A percentile compares a stretch with the other conserved stretches of the same genome.
Conservation (phyloP, 2,797 vertebrate species). For the Petrocephalus schoutedeni region DNA sequence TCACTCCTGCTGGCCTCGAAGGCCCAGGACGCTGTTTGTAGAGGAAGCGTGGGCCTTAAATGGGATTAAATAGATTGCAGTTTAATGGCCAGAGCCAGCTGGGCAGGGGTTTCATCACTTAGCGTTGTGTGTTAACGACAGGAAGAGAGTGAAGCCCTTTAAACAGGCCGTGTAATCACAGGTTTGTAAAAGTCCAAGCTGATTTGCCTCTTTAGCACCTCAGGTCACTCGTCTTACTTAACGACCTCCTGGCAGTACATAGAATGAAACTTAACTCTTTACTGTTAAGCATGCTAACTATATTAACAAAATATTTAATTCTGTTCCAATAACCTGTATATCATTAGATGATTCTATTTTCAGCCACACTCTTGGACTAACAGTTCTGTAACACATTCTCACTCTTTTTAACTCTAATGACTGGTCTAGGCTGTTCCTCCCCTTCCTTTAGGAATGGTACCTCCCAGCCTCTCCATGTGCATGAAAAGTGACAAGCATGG, state of each 20-base stretch:
- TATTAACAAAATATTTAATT: slow-evolving; percentile 46
- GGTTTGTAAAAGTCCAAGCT: background rate
- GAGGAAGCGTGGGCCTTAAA: background rate
- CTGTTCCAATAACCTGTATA: slow-evolving; percentile 54
- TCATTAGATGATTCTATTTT: slow-evolving; percentile 50
- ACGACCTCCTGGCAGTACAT: slow-evolving; percentile 18
- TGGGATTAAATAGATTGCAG: background rate
- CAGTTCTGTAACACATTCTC: slow-evolving; percentile 58
- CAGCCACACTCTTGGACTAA: slow-evolving; percentile 61
- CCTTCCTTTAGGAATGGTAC: slow-evolving; percentile 99
- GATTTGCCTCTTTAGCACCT: slow-evolving; percentile 12
- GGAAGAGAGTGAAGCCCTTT: background rate
- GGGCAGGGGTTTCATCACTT: background rate
- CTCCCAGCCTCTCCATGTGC: slow-evolving; percentile 99
- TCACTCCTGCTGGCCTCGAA: background rate
- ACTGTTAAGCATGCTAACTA: slow-evolving; percentile 64
- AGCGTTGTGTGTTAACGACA: background rate
- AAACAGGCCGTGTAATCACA: background rate
- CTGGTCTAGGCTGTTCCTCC: slow-evolving; percentile 99
- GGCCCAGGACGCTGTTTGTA: background rate
- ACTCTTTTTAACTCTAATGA: slow-evolving; percentile 98
- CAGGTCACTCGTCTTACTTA: slow-evolving; percentile 19
- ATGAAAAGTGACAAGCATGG: slow-evolving; percentile 99
- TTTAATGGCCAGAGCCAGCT: background rate
- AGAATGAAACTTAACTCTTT: slow-evolving; percentile 43